Base-by-base conservation (phyloP, 2,888 invertebrate species). In the Pachycephus smyrnensis region DNA sequence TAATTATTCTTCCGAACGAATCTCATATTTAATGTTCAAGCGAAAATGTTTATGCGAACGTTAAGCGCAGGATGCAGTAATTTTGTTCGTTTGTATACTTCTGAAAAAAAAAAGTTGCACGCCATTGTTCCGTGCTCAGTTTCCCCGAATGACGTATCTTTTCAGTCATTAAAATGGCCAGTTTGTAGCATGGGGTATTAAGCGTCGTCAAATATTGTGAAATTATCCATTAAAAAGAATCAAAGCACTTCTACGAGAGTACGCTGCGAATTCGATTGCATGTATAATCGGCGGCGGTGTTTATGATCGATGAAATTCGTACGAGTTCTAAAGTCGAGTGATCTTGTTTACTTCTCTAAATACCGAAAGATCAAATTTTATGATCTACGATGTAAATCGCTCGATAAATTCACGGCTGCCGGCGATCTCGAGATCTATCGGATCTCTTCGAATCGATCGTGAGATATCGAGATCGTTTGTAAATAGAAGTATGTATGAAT, bases 401-500 rank as follows among this genome's bases (percentile, higher is more conserved):
- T 23, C 9, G 23, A 55, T 55, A 55, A 33, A 71, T 71, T 12
- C 12, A 33, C 69, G 69, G 32, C 32, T 32, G 69, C 15, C 69
- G 69, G 69, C 12, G 69, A 31, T 69, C 69, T 12, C 69, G 69
- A 69, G 31, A 32, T 69, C 32, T 30, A 3, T 31, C 30, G 69
- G 31, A 30, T 31, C 69, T 9, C 11, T 12, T 37, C 37, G 37
- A 12, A 6, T 12, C 31, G 32, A 15, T 71, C 12, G 4, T 69
- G 75, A 69, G 78, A 75, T n/a, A n/a, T 79, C 79, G 80, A 73
- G 75, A 55, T 69, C 30, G 75, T 69, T 55, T 82, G 80, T 81
- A 79, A 81, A 80, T 82, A 80, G 35, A 77, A 75, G 69, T 74
- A 80, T 74, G 80, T 82, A 82, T 77, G 83, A 82, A 84, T 84